A percentile compares a stretch with the other conserved stretches of the same genome.
Evolutionary conservation across 2,797 vertebrate species (phyloP).

Genomic region (Acipenser ruthenus): DNA sequence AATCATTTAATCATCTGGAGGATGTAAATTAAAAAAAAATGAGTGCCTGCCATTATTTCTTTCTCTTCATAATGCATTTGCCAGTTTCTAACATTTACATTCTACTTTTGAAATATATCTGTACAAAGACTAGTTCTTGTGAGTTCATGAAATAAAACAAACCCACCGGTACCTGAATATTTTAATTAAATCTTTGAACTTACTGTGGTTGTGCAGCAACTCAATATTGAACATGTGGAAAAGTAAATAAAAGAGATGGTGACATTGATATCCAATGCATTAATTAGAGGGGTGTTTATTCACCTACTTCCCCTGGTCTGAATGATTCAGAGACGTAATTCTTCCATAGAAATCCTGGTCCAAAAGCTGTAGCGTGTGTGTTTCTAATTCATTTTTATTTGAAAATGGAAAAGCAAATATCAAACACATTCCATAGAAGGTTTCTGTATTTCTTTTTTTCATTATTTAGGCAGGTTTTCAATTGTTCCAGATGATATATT

Average conservation of each 20-base stretch:
- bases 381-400: constrained; percentile 17
- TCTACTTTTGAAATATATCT: too few relatives aligned
- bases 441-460: too few relatives aligned
- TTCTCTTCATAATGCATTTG: background rate
- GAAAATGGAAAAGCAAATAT: constrained; percentile 26
- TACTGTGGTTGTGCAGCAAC: too few relatives aligned
- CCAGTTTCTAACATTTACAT: too few relatives aligned
- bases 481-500: too few relatives aligned
- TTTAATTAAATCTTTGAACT: too few relatives aligned
- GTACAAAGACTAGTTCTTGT: too few relatives aligned
- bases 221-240: too few relatives aligned
- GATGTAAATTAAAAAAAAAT: constrained; percentile 3
- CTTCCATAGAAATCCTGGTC: constrained; percentile 33
- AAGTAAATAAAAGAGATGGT: background rate
- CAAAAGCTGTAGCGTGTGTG: constrained; percentile 30
- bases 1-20: background rate
- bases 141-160: too few relatives aligned
- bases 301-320: constrained; percentile 27
- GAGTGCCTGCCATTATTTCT: background rate
- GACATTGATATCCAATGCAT: constrained; percentile 25
- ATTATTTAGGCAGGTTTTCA: too few relatives aligned
- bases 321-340: constrained; percentile 22
- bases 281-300: constrained; percentile 33
- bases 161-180: too few relatives aligned
- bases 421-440: constrained; percentile 26